Evolutionary conservation across 2,888 invertebrate species (phyloP), one percentile per base, ranked within the genome.

Genomic region (Oasisia sp.): DNA sequence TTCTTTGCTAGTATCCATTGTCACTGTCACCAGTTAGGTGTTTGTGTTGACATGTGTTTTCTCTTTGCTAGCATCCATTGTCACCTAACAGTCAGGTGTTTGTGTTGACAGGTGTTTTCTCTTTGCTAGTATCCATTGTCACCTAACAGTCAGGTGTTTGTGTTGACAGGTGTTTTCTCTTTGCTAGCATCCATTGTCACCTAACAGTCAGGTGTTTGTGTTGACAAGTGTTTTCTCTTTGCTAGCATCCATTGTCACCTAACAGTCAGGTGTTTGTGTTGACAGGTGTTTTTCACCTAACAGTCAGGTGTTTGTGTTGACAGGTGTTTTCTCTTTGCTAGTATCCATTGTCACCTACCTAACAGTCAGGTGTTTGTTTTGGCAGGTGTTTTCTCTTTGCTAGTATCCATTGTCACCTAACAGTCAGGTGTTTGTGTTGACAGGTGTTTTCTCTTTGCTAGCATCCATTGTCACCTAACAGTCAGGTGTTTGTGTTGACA

Each of bases 1-100:
- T 97, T 98, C 95, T 97, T 99, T 94, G 97, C 98, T 50, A 74
- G 19, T 27, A n/a, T 74, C n/a, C 19, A 19, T 56, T 56, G 56
- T 56, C 56, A 56, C 19, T n/a, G n/a, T 27, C 27, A 1, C 27
- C 27, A 27, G 74, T 74, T 27, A 74, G 27, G 27, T 74, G 74
- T 74, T 74, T 74, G n/a, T 27, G 14, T 74, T 74, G 74, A 94
- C 45, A 97, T 97, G 97, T 98, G 98, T 95, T 98, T 97, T 95
- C 97, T 98, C 95, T 97, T 99, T 94, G 97, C 98, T 50, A 98
- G 98, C 94, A 97, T 99, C 96, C 97, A 98, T 0, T 98, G 98
- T 56, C 56, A 56, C 19, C 74, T 74, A 1, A 74, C 27, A 27
- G 74, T 74, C 74, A 74, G 27, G 27, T 74, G 74, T 74, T 74